phyloP scores from a whole-genome alignment of 2,888 invertebrate genomes.

The Nomada flava region DNA sequence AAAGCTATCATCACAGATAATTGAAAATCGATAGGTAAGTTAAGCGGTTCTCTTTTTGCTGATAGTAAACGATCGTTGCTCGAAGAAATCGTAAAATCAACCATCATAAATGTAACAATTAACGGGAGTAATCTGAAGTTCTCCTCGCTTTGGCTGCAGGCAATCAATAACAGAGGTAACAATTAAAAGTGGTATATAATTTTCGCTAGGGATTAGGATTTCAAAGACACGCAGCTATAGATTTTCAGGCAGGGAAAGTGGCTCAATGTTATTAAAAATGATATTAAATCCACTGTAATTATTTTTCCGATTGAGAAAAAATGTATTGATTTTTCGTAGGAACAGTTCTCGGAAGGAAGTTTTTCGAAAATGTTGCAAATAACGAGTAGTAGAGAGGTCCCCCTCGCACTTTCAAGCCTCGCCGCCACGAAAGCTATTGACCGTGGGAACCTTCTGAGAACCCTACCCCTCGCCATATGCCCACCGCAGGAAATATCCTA shows the following conservation, averaged over 20 bases:
- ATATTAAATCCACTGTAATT: background rate
- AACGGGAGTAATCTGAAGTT: slow-evolving; percentile 29
- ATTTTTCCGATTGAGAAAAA: too few relatives aligned
- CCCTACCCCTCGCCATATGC: slow-evolving; percentile 82
- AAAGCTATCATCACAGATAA: background rate
- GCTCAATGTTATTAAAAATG: background rate
- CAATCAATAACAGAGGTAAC: slow-evolving; percentile 39
- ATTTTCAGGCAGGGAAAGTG: background rate
- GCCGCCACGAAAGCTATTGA: slow-evolving; percentile 80
- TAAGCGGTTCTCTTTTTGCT: background rate
- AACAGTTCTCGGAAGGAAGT: background rate
- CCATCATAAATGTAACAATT: background rate
- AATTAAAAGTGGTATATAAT: slow-evolving; percentile 32
- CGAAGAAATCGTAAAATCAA: background rate
- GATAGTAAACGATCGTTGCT: background rate
- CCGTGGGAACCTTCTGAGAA: slow-evolving; percentile 84
- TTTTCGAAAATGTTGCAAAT: slow-evolving; percentile 64
- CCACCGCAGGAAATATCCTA: slow-evolving; percentile 80
- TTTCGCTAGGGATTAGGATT: slow-evolving; percentile 32
- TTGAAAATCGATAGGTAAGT: slow-evolving; percentile 6
- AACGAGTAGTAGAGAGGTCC: slow-evolving; percentile 28
- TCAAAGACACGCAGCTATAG: background rate
- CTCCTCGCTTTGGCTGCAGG: slow-evolving; percentile 2
- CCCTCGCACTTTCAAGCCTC: slow-evolving; percentile 68
- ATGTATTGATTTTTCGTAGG: slow-evolving; percentile 16